Evolutionary conservation across 2,797 vertebrate species (phyloP), one percentile per base, ranked within the genome.

Genomic region (Gymnopithys bicolor): DNA sequence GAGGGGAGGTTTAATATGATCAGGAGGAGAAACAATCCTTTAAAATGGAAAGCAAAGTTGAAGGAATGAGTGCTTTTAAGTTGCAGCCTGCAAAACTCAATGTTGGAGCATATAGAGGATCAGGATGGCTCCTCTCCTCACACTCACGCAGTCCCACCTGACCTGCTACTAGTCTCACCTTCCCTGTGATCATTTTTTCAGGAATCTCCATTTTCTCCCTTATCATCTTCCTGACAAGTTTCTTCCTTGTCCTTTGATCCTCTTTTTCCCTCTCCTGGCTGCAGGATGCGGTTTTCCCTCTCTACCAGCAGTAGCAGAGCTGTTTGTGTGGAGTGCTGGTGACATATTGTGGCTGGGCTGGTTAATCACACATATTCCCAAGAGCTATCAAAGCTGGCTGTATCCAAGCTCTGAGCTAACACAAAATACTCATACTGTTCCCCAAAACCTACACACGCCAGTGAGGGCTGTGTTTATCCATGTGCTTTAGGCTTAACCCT

Each of bases 281-380:
- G 0, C 0, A 3, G 67, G 41, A 60, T 59, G 37, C 13, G 55
- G 70, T 48, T 84, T 49, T 78, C 51, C 48, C 52, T 77, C 56
- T 58, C 58, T 10, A 7, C 30, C 4, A 5, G 75, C 86, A 76
- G 86, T 0, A 35, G 69, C 7, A 4, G 63, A 84, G 85, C 62
- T 52, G 64, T 73, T 95, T 94, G 25, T 96, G 85, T 96, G 91
- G 95, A 95, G 93, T 97, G 64, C 90, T 96, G 96, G 87, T 96
- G 96, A 97, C 93, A 95, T 97, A 52, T 88, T 96, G 96, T 96
- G 95, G 96, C 87, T 96, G 86, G 78, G 73, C 76, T 88, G 92
- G 91, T 74, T 97, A 96, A 97, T 95, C 95, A 95, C 94, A 96
- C 17, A 0, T 82, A 73, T 82, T 93, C 90, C 91, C 69, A 90